Percentiles rank a stretch among this genome's conserved stretches.
These are phyloP conservation scores for Gymnorhina tibicen DNA, from an alignment of 2,113 vertebrate species.

Conservation along the genomic window DNA sequence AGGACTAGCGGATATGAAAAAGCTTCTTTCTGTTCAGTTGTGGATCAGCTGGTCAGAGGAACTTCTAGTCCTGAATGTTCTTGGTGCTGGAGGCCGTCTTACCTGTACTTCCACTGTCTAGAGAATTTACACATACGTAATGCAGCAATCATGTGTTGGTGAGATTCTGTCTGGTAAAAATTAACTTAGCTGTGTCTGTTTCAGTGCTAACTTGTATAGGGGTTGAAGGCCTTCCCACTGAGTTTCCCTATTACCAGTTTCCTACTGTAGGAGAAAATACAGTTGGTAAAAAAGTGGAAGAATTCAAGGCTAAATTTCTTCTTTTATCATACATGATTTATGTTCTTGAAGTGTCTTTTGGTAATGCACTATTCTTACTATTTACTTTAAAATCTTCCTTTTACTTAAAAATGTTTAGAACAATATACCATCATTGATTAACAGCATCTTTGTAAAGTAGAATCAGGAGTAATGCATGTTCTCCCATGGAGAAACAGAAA, in stretches of 20 bases:
- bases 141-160: not conserved
- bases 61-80: not conserved
- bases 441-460: not conserved
- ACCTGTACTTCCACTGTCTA: not conserved
- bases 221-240: not conserved
- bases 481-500: not conserved
- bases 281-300: not conserved
- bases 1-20: not conserved
- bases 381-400: not conserved
- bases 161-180: not conserved
- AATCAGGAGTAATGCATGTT: not conserved
- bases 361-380: not conserved
- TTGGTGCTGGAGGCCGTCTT: not conserved
- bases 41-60: not conserved
- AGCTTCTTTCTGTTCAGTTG: not conserved
- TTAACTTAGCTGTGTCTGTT: not conserved
- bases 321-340: not conserved
- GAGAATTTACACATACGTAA: fast-evolving
- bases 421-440: not conserved
- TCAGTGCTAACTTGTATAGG: not conserved
- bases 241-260: not conserved
- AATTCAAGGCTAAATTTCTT: not conserved
- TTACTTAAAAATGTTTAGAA: not conserved
- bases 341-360: not conserved
- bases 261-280: not conserved